Conservation (phyloP, 2,113 vertebrate species). For the Gulo gulo region DNA sequence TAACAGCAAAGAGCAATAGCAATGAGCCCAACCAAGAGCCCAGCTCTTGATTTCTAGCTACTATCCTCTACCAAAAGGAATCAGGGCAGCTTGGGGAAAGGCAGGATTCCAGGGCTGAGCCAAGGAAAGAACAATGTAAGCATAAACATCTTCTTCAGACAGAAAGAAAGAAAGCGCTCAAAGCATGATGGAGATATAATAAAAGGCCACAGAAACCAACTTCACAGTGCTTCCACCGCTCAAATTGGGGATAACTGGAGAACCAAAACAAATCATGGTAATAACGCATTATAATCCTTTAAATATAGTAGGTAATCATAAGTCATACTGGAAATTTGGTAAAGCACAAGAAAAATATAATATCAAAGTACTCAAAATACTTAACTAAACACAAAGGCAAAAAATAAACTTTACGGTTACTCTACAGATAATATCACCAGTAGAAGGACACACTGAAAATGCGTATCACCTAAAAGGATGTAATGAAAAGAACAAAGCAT, state of each 20-base stretch:
- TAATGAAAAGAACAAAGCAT: not conserved
- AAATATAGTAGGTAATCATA: not conserved
- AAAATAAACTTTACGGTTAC: not conserved
- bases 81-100: not conserved
- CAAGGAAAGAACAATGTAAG: not conserved
- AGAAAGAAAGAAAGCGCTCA: not conserved
- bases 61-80: not conserved
- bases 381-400: not conserved
- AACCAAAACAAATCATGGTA: not conserved
- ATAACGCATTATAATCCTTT: not conserved
- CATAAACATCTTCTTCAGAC: not conserved
- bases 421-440: not conserved
- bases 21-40: not conserved
- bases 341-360: not conserved
- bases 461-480: not conserved
- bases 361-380: not conserved
- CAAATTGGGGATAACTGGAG: not conserved
- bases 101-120: not conserved
- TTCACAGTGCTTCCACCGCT: no score
- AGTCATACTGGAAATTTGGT: not conserved
- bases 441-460: not conserved
- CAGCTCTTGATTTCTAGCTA: not conserved
- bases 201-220: not conserved
- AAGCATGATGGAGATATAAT: not conserved
- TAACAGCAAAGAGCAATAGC: not conserved